Evolutionary conservation across 2,797 vertebrate species (phyloP).

Genomic region (Eptatretus atami): DNA sequence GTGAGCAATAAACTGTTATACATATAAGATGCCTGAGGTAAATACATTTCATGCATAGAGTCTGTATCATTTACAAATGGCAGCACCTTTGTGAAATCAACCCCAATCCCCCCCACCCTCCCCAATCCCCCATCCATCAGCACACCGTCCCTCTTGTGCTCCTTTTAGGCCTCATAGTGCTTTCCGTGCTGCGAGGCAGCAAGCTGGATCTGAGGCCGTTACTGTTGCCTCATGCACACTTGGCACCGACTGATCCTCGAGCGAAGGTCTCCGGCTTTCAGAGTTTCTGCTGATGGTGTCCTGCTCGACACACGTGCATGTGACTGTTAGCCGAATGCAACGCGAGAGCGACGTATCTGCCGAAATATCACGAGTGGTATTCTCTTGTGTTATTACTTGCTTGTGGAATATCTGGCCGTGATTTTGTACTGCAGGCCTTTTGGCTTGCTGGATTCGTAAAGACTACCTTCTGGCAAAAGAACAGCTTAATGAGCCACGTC

Average conservation of each 20-base stretch:
- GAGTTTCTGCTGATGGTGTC: slow-evolving; percentile 80
- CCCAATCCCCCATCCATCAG: neutral
- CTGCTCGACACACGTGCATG: slow-evolving; percentile 15
- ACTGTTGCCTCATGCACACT: slow-evolving; percentile 96
- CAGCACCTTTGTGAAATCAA: neutral
- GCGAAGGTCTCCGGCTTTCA: slow-evolving; percentile 64
- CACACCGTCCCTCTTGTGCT: neutral
- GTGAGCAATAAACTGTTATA: no score
- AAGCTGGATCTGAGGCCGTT: slow-evolving; percentile 14
- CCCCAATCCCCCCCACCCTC: neutral
- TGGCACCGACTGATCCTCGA: slow-evolving; percentile 77
- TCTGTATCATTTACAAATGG: slow-evolving; percentile 3
- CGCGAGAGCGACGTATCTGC: no score
- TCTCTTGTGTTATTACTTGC: no score
- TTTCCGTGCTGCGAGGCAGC: no score
- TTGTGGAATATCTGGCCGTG: no score
- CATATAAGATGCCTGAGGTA: slow-evolving; percentile 2
- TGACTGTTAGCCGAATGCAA: no score
- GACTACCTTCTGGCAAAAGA: no score
- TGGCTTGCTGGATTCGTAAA: no score
- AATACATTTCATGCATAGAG: slow-evolving; percentile 1
- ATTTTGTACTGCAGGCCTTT: no score
- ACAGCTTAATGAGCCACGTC: no score
- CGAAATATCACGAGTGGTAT: no score
- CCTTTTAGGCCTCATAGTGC: no score